Evolutionary conservation across 2,113 vertebrate genomes (phyloP).

Genomic region (Odontesthes bonariensis): DNA sequence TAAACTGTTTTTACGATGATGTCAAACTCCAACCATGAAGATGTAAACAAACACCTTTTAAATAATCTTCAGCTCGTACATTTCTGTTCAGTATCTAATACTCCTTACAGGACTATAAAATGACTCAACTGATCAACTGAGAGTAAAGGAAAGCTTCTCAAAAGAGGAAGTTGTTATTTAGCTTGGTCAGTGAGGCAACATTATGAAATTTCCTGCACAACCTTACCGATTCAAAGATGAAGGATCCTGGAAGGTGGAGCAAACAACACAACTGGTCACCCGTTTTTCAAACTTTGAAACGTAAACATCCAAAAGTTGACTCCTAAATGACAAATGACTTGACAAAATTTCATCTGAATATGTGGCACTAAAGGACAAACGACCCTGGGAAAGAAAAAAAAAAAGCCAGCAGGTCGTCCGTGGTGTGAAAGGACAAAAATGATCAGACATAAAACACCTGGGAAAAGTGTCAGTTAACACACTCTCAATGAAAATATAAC

Average conservation of each 20-base stretch:
- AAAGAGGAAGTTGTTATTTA: neutral
- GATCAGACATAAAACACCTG: no score
- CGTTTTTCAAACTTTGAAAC: neutral
- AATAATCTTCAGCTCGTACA: neutral
- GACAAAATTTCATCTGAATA: no score
- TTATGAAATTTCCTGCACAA: neutral
- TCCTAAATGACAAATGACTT: no score
- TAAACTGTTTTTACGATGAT: neutral
- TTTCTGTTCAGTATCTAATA: neutral
- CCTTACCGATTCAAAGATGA: neutral
- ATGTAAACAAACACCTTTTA: neutral
- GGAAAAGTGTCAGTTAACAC: no score
- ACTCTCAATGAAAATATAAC: no score
- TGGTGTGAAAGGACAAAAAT: no score
- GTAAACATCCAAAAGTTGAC: neutral
- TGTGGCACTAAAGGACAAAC: no score
- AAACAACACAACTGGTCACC: neutral
- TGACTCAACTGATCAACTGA: neutral
- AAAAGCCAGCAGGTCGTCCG: no score
- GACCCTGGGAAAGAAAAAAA: no score
- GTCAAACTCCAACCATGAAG: neutral
- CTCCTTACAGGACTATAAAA: neutral
- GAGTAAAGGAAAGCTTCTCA: constrained; percentile 4
- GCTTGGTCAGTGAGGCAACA: neutral
- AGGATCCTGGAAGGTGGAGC: neutral